phyloP scores from a whole-genome alignment of 2,888 invertebrate genomes.

The Hypercompe scribonia region DNA sequence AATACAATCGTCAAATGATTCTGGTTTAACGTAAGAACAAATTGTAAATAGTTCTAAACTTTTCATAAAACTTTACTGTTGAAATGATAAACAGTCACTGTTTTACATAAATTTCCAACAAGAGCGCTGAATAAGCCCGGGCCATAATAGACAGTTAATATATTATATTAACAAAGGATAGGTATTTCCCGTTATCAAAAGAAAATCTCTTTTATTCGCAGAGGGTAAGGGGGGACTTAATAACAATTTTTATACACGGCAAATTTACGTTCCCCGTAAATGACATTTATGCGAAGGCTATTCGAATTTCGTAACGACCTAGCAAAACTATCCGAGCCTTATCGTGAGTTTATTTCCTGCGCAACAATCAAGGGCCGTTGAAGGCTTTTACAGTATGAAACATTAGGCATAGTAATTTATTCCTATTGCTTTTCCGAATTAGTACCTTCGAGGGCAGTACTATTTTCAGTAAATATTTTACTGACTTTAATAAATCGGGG shows the following conservation, averaged over 20 bases:
- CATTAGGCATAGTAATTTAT: slow-evolving; percentile 63
- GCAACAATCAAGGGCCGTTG: slow-evolving; percentile 43
- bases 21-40: not conserved
- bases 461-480: slow-evolving; percentile 56
- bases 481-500: slow-evolving; percentile 56
- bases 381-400: slow-evolving; percentile 58
- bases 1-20: slow-evolving; percentile 23
- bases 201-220: slow-evolving; percentile 4
- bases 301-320: slow-evolving; percentile 40
- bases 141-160: not conserved
- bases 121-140: not conserved
- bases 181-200: slow-evolving; percentile 1
- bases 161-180: not conserved
- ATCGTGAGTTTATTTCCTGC: slow-evolving; percentile 48
- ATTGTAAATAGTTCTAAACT: not conserved
- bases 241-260: slow-evolving; percentile 14
- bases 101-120: not conserved
- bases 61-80: not conserved
- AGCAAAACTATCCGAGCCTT: slow-evolving; percentile 41
- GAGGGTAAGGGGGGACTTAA: not conserved
- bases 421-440: slow-evolving; percentile 63
- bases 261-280: slow-evolving; percentile 23
- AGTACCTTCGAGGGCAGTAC: slow-evolving; percentile 54
- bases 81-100: slow-evolving; percentile 2
- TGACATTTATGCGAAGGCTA: slow-evolving; percentile 38